These are phyloP conservation scores for Cebidichthys violaceus DNA, from an alignment of 2,113 vertebrate species.

Conservation along the genomic window DNA sequence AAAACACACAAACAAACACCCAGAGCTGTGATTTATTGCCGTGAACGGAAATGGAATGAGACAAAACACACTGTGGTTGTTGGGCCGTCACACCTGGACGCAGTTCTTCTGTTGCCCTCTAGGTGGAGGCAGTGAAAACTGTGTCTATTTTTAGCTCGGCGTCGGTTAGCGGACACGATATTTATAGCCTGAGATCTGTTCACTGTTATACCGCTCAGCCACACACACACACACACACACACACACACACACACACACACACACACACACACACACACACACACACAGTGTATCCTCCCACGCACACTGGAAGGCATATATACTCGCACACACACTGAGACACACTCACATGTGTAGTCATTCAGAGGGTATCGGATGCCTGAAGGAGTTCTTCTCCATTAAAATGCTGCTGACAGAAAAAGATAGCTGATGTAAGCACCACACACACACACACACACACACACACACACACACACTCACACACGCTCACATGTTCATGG, in stretches of 20 bases:
- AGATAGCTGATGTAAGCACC: conserved; percentile 46
- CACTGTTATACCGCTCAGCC: conserved; percentile 35
- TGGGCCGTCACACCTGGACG: not conserved
- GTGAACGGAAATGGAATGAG: not conserved
- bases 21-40: no score
- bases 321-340: not conserved
- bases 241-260: conserved; percentile 17
- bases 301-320: not conserved
- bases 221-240: conserved; percentile 21
- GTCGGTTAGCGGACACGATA: conserved; percentile 47
- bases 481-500: not conserved
- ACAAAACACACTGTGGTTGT: not conserved
- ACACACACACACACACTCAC: conserved; percentile 4
- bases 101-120: conserved; percentile 22
- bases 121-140: conserved; percentile 7
- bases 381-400: conserved; percentile 31
- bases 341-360: conserved; percentile 16
- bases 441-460: conserved; percentile 17
- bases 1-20: no score
- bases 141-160: conserved; percentile 64
- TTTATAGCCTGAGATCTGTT: conserved; percentile 63
- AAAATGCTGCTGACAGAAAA: conserved; percentile 32
- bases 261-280: conserved; percentile 9
- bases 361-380: conserved; percentile 41
- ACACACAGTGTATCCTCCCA: conserved; percentile 1